phyloP scores from a whole-genome alignment of 2,888 invertebrate species.

The Tribolium freemani region DNA sequence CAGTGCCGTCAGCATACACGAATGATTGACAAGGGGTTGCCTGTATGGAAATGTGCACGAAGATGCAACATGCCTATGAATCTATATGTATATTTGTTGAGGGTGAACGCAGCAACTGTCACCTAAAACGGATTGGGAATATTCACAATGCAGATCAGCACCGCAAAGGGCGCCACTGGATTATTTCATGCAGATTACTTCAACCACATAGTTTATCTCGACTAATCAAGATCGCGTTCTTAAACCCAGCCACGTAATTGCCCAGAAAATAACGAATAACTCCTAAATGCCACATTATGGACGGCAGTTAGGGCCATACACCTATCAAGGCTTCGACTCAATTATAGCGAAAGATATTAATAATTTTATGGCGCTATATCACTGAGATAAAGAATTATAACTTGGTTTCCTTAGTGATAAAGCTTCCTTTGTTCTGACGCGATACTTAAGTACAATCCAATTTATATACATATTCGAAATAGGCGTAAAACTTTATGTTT shows the following conservation, averaged over 20 bases:
- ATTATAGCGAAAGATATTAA: conserved; percentile 66
- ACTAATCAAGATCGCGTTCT: conserved; percentile 12
- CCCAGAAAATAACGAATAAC: conserved; percentile 39
- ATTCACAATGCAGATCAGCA: conserved; percentile 62
- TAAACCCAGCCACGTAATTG: conserved; percentile 19
- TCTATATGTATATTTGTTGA: conserved; percentile 63
- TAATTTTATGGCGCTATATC: conserved; percentile 66
- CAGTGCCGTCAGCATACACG: conserved; percentile 63
- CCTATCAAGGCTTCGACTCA: conserved; percentile 64
- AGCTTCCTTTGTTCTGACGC: conserved; percentile 44
- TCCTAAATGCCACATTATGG: conserved; percentile 50
- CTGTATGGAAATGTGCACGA: conserved; percentile 62
- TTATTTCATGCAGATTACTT: conserved; percentile 45
- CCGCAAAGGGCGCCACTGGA: conserved; percentile 44
- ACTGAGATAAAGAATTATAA: conserved; percentile 66
- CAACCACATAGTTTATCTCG: conserved; percentile 2
- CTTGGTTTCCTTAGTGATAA: conserved; percentile 54
- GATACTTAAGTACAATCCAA: conserved; percentile 50
- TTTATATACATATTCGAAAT: conserved; percentile 56
- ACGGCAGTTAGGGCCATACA: conserved; percentile 62
- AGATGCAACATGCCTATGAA: conserved; percentile 63
- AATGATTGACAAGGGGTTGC: conserved; percentile 67
- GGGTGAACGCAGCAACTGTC: conserved; percentile 61
- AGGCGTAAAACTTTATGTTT: conserved; percentile 60
- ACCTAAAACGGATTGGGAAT: conserved; percentile 61